Base-by-base conservation (phyloP, 1,140 invertebrate species). In the Araneus ventricosus region DNA sequence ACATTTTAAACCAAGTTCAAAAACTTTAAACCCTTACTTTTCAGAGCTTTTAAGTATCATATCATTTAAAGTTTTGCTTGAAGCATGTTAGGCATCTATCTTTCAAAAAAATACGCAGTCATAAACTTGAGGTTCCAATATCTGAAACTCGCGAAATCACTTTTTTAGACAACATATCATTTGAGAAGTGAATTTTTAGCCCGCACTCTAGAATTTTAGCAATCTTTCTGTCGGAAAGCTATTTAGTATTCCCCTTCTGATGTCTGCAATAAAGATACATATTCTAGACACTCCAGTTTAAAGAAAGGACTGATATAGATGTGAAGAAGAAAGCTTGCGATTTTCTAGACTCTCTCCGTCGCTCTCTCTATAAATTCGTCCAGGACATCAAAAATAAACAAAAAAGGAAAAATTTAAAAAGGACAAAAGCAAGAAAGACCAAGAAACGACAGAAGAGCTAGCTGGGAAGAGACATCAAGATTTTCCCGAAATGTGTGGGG, bases 181-280 rank as follows among this genome's bases (percentile, higher is more conserved):
- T 75, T 34, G 4, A 4, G 34, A 75, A 75, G 70, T 17, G 6
- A 30, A 37, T 34, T 75, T 34, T 75, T 34, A 37, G 70, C 30
- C 34, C 30, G 20, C 20, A 75, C 14, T 37, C 34, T 37, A 14
- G 70, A 20, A 37, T 75, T 75, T 37, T 34, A 75, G 20, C 8
- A 75, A 17, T 37, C 30, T 30, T 75, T 20, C 34, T 20, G 30
- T 63, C 70, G 2, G 17, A 8, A 27, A 8, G 4, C 80, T 82
- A 82, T 82, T 82, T 82, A 82, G 80, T 82, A 82, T 45, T 82
- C 80, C 17, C 10, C 22, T 82, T 82, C 80, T 52, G 39, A 82
- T 82, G 27, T n/a, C n/a, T 39, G n/a, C 80, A 82, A 82, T 82
- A 82, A 45, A 82, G 80, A 41, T 52, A 82, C 20, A 45, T 82